Conservation (phyloP, 1,140 invertebrate species). For the Trigoniulus corallinus region DNA sequence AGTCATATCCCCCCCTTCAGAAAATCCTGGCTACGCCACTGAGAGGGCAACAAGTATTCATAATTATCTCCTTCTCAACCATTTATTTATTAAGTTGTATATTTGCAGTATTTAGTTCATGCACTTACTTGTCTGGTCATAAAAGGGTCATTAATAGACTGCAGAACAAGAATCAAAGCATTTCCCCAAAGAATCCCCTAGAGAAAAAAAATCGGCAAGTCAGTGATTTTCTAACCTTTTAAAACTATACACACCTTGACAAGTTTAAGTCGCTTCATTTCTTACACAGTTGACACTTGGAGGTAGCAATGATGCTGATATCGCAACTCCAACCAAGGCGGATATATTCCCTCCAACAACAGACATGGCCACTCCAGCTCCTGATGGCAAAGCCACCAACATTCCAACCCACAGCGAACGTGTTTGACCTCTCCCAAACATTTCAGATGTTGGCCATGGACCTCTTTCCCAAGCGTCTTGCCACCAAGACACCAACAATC, state of each 20-base stretch:
- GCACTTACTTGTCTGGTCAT: no score
- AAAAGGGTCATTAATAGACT: no score
- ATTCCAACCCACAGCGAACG: constrained; percentile 46
- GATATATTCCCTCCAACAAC: constrained; percentile 65
- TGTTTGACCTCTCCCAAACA: constrained; percentile 47
- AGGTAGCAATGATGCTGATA: constrained; percentile 70
- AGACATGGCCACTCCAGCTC: constrained; percentile 69
- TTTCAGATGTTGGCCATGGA: constrained; percentile 63
- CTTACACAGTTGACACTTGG: constrained; percentile 69
- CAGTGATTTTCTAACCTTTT: constrained; percentile 6
- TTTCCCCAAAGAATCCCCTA: constrained; percentile 26
- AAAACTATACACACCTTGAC: neutral
- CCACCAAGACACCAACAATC: constrained; percentile 50
- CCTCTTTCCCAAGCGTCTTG: constrained; percentile 50
- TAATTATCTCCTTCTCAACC: no score
- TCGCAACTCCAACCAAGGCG: constrained; percentile 71
- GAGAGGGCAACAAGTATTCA: no score
- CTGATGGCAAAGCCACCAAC: constrained; percentile 49
- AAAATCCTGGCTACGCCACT: no score
- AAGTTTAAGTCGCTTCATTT: constrained; percentile 12
- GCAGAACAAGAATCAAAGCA: neutral
- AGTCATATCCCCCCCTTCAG: no score
- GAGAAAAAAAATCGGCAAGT: constrained; percentile 9
- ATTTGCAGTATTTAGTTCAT: no score
- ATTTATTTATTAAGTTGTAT: no score